Conservation (phyloP, 2,797 vertebrate genomes). For the Tiaroga cobitis region DNA sequence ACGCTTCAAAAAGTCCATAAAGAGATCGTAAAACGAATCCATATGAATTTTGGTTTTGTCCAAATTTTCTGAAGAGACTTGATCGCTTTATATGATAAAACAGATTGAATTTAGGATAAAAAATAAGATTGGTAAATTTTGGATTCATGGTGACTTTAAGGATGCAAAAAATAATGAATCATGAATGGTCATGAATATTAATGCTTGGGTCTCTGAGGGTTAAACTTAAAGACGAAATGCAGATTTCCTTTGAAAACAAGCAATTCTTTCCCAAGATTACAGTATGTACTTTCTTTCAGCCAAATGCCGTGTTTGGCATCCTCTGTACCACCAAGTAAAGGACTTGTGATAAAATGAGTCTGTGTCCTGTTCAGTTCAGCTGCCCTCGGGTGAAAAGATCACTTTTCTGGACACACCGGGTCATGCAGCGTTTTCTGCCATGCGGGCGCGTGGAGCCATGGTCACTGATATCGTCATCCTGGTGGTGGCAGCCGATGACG, state of each 20-base stretch:
- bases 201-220: background rate
- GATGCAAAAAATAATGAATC: background rate
- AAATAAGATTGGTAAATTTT: background rate
- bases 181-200: background rate
- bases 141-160: background rate
- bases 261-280: background rate
- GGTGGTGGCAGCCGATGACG: constrained; percentile 94
- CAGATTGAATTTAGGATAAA: no score
- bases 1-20: no score
- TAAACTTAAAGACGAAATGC: background rate
- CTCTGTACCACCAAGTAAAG: background rate
- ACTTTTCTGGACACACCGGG: constrained; percentile 97
- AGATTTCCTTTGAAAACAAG: background rate
- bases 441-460: constrained; percentile 88
- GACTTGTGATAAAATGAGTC: background rate
- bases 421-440: constrained; percentile 94
- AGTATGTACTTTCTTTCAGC: background rate
- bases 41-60: no score
- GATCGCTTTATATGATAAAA: no score
- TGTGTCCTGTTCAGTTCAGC: constrained; percentile 69
- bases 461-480: constrained; percentile 92
- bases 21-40: no score
- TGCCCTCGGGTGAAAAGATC: constrained; percentile 90
- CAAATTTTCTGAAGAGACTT: no score
- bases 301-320: background rate